These are phyloP conservation scores for Drosophila neutralis DNA, from an alignment of 2,888 invertebrate species.

Conservation along the genomic window DNA sequence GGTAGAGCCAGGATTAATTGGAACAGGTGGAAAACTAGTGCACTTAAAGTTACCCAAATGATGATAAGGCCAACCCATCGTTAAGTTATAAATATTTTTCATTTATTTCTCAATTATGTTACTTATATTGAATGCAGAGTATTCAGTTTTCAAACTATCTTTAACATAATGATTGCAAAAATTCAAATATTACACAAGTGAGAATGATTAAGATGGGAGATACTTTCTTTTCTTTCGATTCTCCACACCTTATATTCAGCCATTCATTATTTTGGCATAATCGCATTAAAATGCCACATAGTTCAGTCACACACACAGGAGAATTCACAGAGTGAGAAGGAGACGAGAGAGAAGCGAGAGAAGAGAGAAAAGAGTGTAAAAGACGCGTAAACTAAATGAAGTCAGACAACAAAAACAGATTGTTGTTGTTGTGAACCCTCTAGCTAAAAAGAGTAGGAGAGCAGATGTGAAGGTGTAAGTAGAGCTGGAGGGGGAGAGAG, in stretches of 20 bases:
- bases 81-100: not conserved
- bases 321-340: not conserved
- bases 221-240: no score
- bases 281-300: conserved; percentile 14
- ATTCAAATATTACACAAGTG: no score
- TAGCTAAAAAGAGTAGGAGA: not conserved
- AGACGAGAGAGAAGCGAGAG: no score
- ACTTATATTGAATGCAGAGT: not conserved
- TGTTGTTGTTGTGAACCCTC: conserved; percentile 23
- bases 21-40: accelerated
- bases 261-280: conserved; percentile 21
- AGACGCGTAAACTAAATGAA: conserved; percentile 47
- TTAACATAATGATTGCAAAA: no score
- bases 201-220: no score
- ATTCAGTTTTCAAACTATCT: no score
- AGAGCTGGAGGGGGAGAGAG: no score
- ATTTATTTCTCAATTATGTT: not conserved
- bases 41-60: not conserved
- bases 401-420: conserved; percentile 40
- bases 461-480: not conserved
- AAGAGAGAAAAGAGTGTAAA: conserved; percentile 9
- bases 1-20: not conserved
- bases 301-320: not conserved
- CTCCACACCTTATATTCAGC: not conserved
- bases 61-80: not conserved